Base-by-base conservation (phyloP, 2,888 invertebrate genomes). In the Unio pictorum region DNA sequence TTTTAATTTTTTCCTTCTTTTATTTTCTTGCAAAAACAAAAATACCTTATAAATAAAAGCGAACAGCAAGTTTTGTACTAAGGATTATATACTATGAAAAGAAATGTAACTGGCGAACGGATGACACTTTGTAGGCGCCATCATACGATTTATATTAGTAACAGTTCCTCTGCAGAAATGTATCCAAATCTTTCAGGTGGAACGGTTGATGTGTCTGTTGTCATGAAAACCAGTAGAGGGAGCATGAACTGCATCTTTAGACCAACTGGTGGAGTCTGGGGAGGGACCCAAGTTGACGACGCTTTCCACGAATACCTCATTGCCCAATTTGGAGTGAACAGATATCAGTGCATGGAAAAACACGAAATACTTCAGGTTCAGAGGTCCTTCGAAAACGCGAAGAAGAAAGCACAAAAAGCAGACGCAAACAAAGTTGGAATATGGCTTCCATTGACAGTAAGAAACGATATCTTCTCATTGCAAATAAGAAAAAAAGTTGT, bases 201-300 rank as follows among this genome's bases (percentile, higher is more conserved):
- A 8, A 71, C 71, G 5, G 58, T 71, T 45, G 71, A 71, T 8
- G 68, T 71, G 11, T 68, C 71, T 18, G 71, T 71, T 8, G 61
- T 68, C n/a, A 65, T 68, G 55, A 63, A 65, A 15, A 45, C 64
- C n/a, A 20, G 17, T 1, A 58, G 57, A 23, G 61, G 61, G 2
- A 45, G 56, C 8, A 54, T 71, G 4, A 67, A 66, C 23, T 64
- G 68, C 26, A 55, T 71, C 3, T 58, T 68, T 34, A 71, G 61
- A 61, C 68, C 71, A 17, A 65, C 67, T 45, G 67, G 67, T 3
- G 65, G 71, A 20, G 61, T 60, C 54, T 71, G 71, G 71, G 71
- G 71, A 17, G 71, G 71, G 3, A 68, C 68, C 0, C 68, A 59
- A 11, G 68, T 72, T 0, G 72, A 72, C n/a, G 62, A 69, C 18